Evolutionary conservation across 1,140 invertebrate genomes (phyloP).

Genomic region (Gryon sp.): DNA sequence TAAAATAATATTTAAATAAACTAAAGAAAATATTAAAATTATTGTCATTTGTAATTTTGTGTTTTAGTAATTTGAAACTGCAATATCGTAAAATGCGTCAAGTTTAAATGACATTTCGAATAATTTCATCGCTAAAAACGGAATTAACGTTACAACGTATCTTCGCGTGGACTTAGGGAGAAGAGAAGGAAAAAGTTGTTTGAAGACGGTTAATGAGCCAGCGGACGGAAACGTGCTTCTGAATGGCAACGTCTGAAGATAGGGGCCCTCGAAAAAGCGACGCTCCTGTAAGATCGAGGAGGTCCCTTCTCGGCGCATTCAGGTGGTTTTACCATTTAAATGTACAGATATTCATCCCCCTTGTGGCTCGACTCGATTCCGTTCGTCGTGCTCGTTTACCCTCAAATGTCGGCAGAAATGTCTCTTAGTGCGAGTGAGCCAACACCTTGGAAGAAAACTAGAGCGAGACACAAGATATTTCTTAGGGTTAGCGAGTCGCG

Average conservation of each 20-base stretch:
- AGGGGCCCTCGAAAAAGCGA: constrained; percentile 33
- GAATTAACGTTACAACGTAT: constrained; percentile 14
- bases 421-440: constrained; percentile 59
- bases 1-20: no score
- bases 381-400: constrained; percentile 64
- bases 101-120: neutral
- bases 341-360: constrained; percentile 71
- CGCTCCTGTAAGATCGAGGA: constrained; percentile 71
- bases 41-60: no score
- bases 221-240: constrained; percentile 35
- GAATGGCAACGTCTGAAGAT: constrained; percentile 47
- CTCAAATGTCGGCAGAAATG: constrained; percentile 36
- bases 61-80: no score
- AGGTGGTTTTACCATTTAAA: constrained; percentile 78
- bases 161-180: neutral
- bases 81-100: neutral
- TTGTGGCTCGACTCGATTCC: no score
- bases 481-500: constrained; percentile 70
- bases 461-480: constrained; percentile 53
- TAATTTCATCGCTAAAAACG: constrained; percentile 4
- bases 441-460: constrained; percentile 51
- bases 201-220: constrained; percentile 49
- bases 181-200: constrained; percentile 18
- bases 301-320: constrained; percentile 73
- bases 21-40: no score